Evolutionary conservation across 2,888 invertebrate species (phyloP), one percentile per base, ranked within the genome.

Genomic region (Athalia circularis): DNA sequence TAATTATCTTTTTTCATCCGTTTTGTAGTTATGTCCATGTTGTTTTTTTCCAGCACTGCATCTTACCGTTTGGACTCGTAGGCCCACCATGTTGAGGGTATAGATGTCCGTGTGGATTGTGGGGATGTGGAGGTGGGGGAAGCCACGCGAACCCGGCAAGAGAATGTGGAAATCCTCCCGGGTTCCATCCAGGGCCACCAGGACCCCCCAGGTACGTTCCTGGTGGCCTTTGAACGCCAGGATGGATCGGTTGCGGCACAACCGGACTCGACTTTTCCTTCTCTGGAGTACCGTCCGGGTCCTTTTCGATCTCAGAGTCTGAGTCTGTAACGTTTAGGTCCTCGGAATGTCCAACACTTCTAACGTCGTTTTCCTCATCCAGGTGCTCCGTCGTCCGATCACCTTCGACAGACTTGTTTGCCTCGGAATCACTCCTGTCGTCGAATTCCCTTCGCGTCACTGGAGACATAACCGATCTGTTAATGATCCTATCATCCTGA

Each of bases 101-200:
- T 61, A 90, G 88, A 81, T 90, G 89, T 80, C 88, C 87, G 80
- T 89, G 93, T 3, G 92, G 93, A 84, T 93, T 93, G 45, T 92
- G 93, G 11, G 93, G 92, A 79, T 89, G 92, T 15, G 92, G 93
- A 70, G 93, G 93, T 11, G 92, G 93, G 77, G 93, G 92, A 90
- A 94, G 92, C 92, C 94, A 94, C 15, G 94, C 93, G 83, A 94
- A 94, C 79, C 94, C 94, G 29, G 94, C 92, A 82, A 94, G 84
- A 65, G 89, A 87, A 86, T 90, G 90, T 80, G 90, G 89, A 84
- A 90, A 90, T 82, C 89, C 90, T 80, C 90, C 87, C 76, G 91
- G 88, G 80, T 86, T 88, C 86, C 91, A 90, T 50, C 89, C 88
- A 78, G 89, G 88, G 78, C 84, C 80, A 80, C 86, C 88, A 78